phyloP scores from a whole-genome alignment of 2,888 invertebrate species.

The Oxytorus armatus region DNA sequence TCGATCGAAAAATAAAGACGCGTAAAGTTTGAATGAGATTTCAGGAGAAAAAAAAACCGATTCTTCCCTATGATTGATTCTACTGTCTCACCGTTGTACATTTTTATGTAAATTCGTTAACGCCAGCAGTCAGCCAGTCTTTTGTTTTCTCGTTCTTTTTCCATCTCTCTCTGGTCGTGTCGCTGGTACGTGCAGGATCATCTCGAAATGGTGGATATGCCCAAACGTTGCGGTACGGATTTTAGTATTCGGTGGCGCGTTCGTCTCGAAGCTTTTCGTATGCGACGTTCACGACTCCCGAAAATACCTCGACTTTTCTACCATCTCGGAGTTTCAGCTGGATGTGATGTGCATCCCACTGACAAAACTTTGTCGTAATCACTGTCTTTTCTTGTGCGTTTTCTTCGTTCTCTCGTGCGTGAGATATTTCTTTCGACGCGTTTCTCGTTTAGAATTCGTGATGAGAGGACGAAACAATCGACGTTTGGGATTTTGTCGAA shows the following conservation, averaged over 20 bases:
- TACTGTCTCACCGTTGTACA: conserved; percentile 57
- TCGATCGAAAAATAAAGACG: no score
- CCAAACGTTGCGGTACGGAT: no score
- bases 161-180: conserved; percentile 21
- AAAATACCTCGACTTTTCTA: neutral
- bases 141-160: conserved; percentile 59
- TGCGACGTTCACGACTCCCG: conserved; percentile 1
- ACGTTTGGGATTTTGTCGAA: no score
- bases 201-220: neutral
- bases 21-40: no score
- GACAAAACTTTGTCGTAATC: neutral
- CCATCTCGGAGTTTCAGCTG: neutral
- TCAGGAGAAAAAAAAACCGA: no score
- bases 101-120: conserved; percentile 72
- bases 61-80: neutral
- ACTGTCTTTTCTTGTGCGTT: no score
- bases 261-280: conserved; percentile 8
- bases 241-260: conserved; percentile 14
- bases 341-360: neutral
- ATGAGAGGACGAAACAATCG: no score
- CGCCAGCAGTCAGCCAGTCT: conserved; percentile 57
- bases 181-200: conserved; percentile 33
- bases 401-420: no score
- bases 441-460: no score
- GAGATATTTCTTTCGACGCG: no score